phyloP scores from a whole-genome alignment of 2,888 invertebrate species.

The Thecocarcelia acutangulata region DNA sequence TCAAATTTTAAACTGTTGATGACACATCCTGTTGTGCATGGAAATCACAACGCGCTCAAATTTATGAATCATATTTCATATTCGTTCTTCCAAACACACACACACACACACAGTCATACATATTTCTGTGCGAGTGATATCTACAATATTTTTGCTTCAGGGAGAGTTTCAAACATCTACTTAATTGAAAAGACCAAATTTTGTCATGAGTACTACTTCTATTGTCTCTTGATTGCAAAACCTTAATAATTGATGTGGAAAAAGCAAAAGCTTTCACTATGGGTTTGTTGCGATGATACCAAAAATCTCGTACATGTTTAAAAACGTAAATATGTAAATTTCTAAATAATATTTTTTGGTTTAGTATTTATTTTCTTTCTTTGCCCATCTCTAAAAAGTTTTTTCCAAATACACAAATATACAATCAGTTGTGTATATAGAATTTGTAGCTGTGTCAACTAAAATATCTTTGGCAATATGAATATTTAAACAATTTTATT shows the following conservation, averaged over 20 bases:
- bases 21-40: background rate
- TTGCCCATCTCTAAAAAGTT: background rate
- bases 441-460: constrained; percentile 33
- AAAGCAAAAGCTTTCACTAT: background rate
- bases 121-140: background rate
- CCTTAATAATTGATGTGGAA: background rate
- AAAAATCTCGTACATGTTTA: background rate
- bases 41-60: too few species aligned
- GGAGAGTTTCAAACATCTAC: constrained; percentile 58
- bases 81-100: too few species aligned
- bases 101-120: background rate
- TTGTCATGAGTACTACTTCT: constrained; percentile 28
- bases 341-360: constrained; percentile 25
- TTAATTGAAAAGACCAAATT: constrained; percentile 66
- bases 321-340: background rate
- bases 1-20: background rate
- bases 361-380: constrained; percentile 21
- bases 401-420: background rate
- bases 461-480: constrained; percentile 41
- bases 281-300: background rate
- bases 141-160: constrained; percentile 37
- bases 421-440: constrained; percentile 20
- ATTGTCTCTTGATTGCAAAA: constrained; percentile 28
- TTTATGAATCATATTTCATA: background rate
- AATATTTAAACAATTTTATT: constrained; percentile 47